These are phyloP conservation scores for Plectrocnemia conspersa DNA, from an alignment of 1,140 invertebrate genomes.

Conservation along the genomic window DNA sequence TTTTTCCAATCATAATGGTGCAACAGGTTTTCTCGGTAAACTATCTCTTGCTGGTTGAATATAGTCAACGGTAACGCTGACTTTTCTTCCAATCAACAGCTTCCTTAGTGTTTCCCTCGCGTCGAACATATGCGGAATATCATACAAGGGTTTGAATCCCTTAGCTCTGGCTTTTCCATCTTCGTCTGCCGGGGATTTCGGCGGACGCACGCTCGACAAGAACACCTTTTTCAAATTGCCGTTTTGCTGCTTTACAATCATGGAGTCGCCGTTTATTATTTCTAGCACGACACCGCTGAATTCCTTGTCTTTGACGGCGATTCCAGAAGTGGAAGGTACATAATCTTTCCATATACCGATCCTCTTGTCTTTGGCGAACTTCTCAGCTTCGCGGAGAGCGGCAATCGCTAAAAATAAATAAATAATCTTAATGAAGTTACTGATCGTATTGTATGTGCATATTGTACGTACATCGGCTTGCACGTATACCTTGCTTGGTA, in stretches of 20 bases:
- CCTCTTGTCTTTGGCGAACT: constrained; percentile 81
- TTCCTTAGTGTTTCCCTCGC: constrained; percentile 95
- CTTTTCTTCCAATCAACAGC: constrained; percentile 93
- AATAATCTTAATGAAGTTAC: no score
- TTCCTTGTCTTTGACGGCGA: constrained; percentile 76
- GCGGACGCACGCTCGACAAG: constrained; percentile 90
- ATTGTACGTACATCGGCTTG: background rate
- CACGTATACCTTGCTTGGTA: constrained; percentile 61
- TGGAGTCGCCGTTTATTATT: constrained; percentile 89
- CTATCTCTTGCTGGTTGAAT: constrained; percentile 89
- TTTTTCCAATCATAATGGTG: constrained; percentile 79
- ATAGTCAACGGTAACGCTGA: constrained; percentile 92
- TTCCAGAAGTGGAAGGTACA: constrained; percentile 58
- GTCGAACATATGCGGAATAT: constrained; percentile 97
- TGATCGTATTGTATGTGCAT: no score
- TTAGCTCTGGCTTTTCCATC: constrained; percentile 61
- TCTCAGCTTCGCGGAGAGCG: constrained; percentile 79
- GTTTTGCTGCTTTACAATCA: constrained; percentile 78
- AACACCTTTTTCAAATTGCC: constrained; percentile 88
- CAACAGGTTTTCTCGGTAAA: constrained; percentile 93
- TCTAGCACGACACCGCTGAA: constrained; percentile 85
- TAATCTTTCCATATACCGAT: constrained; percentile 88
- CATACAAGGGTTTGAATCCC: constrained; percentile 84
- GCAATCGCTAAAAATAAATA: constrained; percentile 60
- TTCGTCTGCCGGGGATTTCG: constrained; percentile 63